A percentile compares a stretch with the other conserved stretches of the same genome.
These are phyloP conservation scores for Leucoraja erinaceus DNA, from an alignment of 2,113 vertebrate species.

Conservation along the genomic window DNA sequence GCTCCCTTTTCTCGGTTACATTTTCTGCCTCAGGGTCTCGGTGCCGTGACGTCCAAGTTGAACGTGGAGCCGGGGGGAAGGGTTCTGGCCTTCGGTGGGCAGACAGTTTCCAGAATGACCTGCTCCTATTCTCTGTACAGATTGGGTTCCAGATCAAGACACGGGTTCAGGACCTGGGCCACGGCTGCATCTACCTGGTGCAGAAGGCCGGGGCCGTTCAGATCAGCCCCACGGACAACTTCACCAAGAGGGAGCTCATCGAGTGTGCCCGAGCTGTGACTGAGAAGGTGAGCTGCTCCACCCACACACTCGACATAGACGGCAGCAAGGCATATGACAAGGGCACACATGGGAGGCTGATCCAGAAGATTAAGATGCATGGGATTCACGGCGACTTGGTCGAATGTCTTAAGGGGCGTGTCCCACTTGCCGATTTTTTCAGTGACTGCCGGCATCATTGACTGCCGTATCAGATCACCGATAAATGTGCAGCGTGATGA, in stretches of 20 bases:
- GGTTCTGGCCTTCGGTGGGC: neutral
- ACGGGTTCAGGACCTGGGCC: constrained; percentile 88
- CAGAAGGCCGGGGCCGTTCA: constrained; percentile 95
- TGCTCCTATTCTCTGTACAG: constrained; percentile 54
- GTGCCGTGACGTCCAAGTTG: too few relatives aligned
- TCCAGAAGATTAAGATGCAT: neutral
- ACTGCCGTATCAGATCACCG: too few relatives aligned
- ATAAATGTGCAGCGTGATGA: too few relatives aligned
- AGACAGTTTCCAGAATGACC: neutral
- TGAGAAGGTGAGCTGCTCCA: constrained; percentile 72
- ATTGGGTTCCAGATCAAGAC: constrained; percentile 91
- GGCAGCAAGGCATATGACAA: neutral
- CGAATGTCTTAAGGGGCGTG: too few relatives aligned
- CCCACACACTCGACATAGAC: neutral
- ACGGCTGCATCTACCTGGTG: constrained; percentile 92
- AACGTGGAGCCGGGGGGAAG: too few relatives aligned
- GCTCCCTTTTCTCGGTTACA: too few relatives aligned
- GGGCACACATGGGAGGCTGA: neutral
- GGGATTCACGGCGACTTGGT: too few relatives aligned
- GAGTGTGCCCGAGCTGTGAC: constrained; percentile 89
- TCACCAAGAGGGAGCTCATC: constrained; percentile 91
- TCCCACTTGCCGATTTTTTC: too few relatives aligned
- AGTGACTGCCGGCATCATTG: too few relatives aligned
- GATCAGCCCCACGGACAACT: constrained; percentile 89
- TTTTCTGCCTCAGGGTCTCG: too few relatives aligned